Conservation (phyloP, 2,797 vertebrate species). For the Psittacula echo region DNA sequence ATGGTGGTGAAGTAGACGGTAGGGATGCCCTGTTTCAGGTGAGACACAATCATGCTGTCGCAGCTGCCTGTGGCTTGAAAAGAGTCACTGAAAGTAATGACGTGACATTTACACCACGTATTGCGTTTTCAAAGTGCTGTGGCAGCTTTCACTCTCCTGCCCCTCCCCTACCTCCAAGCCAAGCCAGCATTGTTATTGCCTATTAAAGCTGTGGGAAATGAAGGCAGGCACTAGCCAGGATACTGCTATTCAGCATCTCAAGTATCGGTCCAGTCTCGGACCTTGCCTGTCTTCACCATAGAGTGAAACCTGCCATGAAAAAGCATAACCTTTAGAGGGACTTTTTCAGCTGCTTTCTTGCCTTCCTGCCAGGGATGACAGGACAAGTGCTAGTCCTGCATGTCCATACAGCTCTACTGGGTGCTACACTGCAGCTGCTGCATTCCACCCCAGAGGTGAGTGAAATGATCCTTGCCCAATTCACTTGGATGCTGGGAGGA, state of each 20-base stretch:
- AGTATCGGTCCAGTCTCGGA: fast-evolving
- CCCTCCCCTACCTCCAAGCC: constrained; percentile 2
- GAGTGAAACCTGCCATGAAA: neutral
- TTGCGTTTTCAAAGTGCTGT: constrained; percentile 2
- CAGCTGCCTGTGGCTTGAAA: neutral
- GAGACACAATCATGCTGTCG: fast-evolving
- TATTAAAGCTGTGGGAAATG: constrained; percentile 27
- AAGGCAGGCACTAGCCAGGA: neutral
- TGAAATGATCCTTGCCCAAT: neutral
- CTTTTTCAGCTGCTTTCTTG: neutral
- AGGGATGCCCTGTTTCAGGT: neutral
- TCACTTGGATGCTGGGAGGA: neutral
- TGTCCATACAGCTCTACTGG: neutral
- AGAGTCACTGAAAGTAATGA: constrained; percentile 12
- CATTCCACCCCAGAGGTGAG: neutral
- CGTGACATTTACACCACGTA: fast-evolving
- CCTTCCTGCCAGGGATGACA: neutral
- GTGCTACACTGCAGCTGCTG: neutral
- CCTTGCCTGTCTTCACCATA: neutral
- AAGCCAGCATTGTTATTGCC: neutral
- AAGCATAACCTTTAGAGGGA: neutral
- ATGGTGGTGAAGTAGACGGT: fast-evolving
- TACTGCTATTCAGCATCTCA: neutral
- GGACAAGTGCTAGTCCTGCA: neutral
- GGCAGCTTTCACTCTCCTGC: neutral